Base-by-base conservation (phyloP, 2,888 invertebrate genomes). In the Lingula anatina region DNA sequence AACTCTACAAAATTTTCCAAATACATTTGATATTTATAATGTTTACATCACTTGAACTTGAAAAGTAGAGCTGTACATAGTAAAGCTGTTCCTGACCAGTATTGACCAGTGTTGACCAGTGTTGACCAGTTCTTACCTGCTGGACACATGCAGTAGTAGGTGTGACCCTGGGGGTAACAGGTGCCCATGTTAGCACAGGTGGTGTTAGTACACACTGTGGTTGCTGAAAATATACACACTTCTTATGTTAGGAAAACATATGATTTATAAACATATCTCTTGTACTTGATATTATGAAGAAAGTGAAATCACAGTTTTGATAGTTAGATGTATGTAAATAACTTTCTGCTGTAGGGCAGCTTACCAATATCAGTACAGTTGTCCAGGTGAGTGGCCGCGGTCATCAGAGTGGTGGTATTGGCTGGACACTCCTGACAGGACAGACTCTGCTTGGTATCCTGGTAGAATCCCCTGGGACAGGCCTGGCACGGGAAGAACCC, bases 401-500 rank as follows among this genome's bases (percentile, higher is more conserved):
- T 37, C n/a, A 2, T 18, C 3, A n/a, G 7, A 15, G 57, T 57
- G 27, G 48, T 48, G 24, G 28, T 51, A 26, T 49, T 48, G 9
- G 36, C 38, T 2, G 49, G 43, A 41, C 60, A 60, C 9, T 9
- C 24, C 27, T 50, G 85, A 69, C 97, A 97, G 0, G 90, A 86
- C 0, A 94, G 90, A 63, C 94, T 90, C 53, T 71, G 76, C 35
- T 64, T 59, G 12, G 63, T 49, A 26, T 70, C 63, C 58, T 78
- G 77, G 55, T 75, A 78, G 18, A 60, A 53, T 20, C 76, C 77
- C 7, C 62, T 50, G 1, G 66, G 86, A 68, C 95, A 95, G n/a
- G 87, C 84, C 41, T 85, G 79, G 72, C 95, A 95, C 23, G 84
- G 83, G 20, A 48, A 41, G 2, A 64, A 50, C 4, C 66, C 66